phyloP scores from a whole-genome alignment of 2,113 vertebrate genomes.

The Pseudopipra pipra region DNA sequence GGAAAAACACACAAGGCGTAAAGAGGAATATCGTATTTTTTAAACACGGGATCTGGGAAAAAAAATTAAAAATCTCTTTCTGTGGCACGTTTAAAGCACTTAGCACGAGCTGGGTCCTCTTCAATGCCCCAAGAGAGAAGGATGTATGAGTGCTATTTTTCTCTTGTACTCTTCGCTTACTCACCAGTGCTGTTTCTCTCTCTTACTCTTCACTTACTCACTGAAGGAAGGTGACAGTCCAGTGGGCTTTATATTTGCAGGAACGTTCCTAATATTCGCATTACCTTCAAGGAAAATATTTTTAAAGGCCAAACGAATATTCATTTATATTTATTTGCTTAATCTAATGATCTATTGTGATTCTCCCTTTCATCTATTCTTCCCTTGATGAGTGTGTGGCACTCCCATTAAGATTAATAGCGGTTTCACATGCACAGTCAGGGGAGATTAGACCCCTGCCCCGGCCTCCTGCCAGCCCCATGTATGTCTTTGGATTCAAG shows the following conservation, averaged over 20 bases:
- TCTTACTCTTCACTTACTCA: conserved; percentile 37
- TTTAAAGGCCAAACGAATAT: conserved; percentile 72
- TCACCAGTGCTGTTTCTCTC: conserved; percentile 40
- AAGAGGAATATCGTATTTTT: not conserved
- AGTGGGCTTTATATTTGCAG: conserved; percentile 44
- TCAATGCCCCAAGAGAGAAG: conserved; percentile 7
- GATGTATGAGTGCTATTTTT: conserved; percentile 6
- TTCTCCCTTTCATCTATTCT: conserved; percentile 73
- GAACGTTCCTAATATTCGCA: conserved; percentile 68
- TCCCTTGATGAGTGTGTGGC: conserved; percentile 62
- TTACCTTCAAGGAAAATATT: conserved; percentile 72
- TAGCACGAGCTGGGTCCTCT: not conserved
- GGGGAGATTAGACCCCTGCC: conserved; percentile 70
- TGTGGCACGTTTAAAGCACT: conserved; percentile 11
- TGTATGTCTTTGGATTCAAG: conserved; percentile 69
- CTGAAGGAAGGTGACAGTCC: conserved; percentile 42
- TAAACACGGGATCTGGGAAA: not conserved
- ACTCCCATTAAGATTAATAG: conserved; percentile 70
- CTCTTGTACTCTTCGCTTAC: conserved; percentile 25
- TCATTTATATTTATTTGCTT: conserved; percentile 77
- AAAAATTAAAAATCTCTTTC: conserved; percentile 61
- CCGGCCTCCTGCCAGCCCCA: conserved; percentile 67
- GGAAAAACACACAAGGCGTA: conserved; percentile 21
- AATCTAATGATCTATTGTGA: conserved; percentile 72
- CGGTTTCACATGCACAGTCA: conserved; percentile 69